A percentile compares a stretch with the other conserved stretches of the same genome.
These are phyloP conservation scores for Ochropleura plecta DNA, from an alignment of 2,888 invertebrate genomes.

Conservation along the genomic window DNA sequence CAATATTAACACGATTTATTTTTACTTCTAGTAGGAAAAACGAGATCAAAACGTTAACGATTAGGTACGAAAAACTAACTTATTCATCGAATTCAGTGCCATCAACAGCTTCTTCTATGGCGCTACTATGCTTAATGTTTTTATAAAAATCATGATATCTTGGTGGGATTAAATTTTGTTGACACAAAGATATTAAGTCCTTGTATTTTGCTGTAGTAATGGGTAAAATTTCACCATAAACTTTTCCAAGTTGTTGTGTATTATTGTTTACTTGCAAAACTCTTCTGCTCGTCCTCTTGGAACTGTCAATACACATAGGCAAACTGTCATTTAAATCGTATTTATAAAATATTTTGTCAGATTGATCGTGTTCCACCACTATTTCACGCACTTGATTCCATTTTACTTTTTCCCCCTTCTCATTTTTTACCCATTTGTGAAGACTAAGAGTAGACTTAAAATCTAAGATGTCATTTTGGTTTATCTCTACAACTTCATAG, in stretches of 20 bases:
- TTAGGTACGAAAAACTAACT: no score
- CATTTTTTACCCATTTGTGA: slow-evolving; percentile 2
- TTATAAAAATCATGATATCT: no score
- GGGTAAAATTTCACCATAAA: background rate
- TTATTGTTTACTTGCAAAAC: slow-evolving; percentile 2
- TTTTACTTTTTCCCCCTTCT: background rate
- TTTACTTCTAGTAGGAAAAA: no score
- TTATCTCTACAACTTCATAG: slow-evolving; percentile 10
- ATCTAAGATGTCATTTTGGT: slow-evolving; percentile 5
- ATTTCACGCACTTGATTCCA: slow-evolving; percentile 11
- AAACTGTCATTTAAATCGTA: slow-evolving; percentile 3
- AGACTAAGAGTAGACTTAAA: background rate
- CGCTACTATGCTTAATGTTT: no score
- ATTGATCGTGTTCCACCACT: background rate
- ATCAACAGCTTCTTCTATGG: no score
- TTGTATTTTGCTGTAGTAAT: no score
- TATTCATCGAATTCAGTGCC: no score
- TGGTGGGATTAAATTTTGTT: no score
- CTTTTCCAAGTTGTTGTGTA: background rate
- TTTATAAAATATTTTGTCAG: slow-evolving; percentile 10
- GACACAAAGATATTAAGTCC: no score
- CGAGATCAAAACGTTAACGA: no score
- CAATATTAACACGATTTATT: no score
- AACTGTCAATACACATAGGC: background rate
- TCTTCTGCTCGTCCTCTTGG: background rate